A percentile compares a stretch with the other conserved stretches of the same genome.
Conservation (phyloP, 2,888 invertebrate genomes). For the Drosophila fungiperda region DNA sequence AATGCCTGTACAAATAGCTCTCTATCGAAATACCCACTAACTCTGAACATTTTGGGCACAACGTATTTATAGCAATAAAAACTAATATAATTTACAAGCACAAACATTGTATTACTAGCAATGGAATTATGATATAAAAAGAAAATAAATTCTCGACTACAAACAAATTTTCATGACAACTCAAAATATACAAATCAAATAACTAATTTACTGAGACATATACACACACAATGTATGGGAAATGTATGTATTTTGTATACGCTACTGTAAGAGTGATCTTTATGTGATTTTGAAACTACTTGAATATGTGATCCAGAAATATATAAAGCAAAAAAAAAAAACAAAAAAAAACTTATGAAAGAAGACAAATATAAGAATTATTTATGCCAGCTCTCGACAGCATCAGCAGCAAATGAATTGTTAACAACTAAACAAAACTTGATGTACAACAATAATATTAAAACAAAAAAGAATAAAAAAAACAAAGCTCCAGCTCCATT, state of each 20-base stretch:
- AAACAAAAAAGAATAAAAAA: constrained; percentile 17
- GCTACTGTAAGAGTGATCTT: constrained; percentile 82
- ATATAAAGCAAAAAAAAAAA: constrained; percentile 50
- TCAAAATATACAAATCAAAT: constrained; percentile 58
- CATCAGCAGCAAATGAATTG: constrained; percentile 57
- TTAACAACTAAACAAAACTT: constrained; percentile 60
- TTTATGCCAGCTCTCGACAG: constrained; percentile 56
- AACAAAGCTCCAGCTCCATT: constrained; percentile 74
- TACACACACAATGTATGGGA: constrained; percentile 49
- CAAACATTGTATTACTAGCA: constrained; percentile 32
- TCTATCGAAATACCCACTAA: constrained; percentile 27
- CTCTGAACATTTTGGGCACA: constrained; percentile 53
- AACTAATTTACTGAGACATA: constrained; percentile 50
- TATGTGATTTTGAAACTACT: constrained; percentile 81
- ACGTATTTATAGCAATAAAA: constrained; percentile 52
- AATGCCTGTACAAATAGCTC: constrained; percentile 33
- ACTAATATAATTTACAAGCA: constrained; percentile 44
- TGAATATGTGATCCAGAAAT: constrained; percentile 80
- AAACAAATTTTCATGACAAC: constrained; percentile 34
- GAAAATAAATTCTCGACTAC: constrained; percentile 38
- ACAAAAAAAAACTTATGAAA: constrained; percentile 34
- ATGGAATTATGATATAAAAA: constrained; percentile 32
- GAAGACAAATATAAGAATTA: constrained; percentile 54
- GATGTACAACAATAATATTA: constrained; percentile 58
- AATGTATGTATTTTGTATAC: constrained; percentile 80